A percentile compares a stretch with the other conserved stretches of the same genome.
These are phyloP conservation scores for Callyntrura guangdongensis DNA, from an alignment of 2,888 invertebrate genomes.

Conservation along the genomic window DNA sequence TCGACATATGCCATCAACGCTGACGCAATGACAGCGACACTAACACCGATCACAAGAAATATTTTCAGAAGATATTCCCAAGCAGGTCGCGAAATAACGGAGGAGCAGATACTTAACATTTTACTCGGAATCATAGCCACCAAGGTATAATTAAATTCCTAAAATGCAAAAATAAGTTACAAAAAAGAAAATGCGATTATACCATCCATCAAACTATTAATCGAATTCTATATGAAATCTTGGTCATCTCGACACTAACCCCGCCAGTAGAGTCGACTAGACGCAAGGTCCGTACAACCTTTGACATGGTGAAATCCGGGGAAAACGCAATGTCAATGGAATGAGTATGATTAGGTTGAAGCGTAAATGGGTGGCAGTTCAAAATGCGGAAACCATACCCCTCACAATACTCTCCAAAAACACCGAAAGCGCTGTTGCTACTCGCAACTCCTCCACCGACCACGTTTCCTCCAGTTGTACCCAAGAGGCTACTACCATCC, in stretches of 20 bases:
- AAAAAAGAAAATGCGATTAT: background rate
- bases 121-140: constrained; percentile 90
- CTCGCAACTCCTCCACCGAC: background rate
- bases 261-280: constrained; percentile 84
- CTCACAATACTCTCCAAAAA: constrained; percentile 88
- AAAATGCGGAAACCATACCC: constrained; percentile 93
- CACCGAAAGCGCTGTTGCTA: constrained; percentile 64
- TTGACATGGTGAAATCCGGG: constrained; percentile 94
- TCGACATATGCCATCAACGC: constrained; percentile 87
- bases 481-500: constrained; percentile 35
- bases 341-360: constrained; percentile 91
- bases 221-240: background rate
- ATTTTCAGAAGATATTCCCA: constrained; percentile 93
- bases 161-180: constrained; percentile 34
- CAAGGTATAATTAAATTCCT: constrained; percentile 89
- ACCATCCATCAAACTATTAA: background rate
- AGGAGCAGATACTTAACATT: constrained; percentile 90
- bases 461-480: background rate
- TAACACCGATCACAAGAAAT: constrained; percentile 88
- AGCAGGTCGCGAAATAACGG: constrained; percentile 90
- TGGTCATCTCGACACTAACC: constrained; percentile 76
- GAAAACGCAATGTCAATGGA: constrained; percentile 95
- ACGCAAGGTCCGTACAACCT: constrained; percentile 89
- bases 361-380: constrained; percentile 91
- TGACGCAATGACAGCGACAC: constrained; percentile 89